Conservation (phyloP, 2,113 vertebrate genomes). For the Xiphorhynchus elegans region DNA sequence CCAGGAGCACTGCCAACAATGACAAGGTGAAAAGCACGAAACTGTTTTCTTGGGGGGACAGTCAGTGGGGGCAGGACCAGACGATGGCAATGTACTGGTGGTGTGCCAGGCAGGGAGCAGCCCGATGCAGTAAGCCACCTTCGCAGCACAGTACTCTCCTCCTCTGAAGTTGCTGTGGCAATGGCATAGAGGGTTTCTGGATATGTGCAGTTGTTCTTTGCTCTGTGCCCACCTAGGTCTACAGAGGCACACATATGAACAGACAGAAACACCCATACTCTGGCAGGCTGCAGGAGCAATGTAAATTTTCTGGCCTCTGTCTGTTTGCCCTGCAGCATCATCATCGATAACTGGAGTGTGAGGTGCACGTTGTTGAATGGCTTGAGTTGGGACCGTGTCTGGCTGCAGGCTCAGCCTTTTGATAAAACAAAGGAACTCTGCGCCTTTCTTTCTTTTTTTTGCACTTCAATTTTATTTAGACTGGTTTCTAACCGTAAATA, state of each 20-base stretch:
- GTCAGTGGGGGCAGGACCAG: not conserved
- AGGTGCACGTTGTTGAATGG: not conserved
- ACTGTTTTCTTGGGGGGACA: not conserved
- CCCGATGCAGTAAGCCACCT: not conserved
- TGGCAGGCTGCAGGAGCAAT: not conserved
- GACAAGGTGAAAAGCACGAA: not conserved
- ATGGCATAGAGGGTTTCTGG: not conserved
- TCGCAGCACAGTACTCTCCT: rapidly evolving
- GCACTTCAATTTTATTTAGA: slow-evolving; percentile 26
- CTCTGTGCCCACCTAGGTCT: not conserved
- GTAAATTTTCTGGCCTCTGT: not conserved
- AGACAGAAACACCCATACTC: not conserved
- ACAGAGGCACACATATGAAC: rapidly evolving
- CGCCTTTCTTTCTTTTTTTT: not conserved
- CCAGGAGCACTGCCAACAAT: not conserved
- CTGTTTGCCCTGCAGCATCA: not conserved
- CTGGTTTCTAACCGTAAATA: slow-evolving; percentile 21
- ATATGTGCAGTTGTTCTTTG: not conserved
- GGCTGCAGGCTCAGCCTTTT: not conserved
- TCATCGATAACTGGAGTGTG: not conserved
- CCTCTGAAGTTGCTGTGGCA: not conserved
- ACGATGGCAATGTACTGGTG: not conserved
- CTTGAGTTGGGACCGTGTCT: not conserved
- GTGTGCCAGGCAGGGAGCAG: not conserved
- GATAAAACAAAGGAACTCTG: not conserved